Percentiles rank a stretch among this genome's conserved stretches.
phyloP scores from a whole-genome alignment of 2,888 invertebrate species.

The Encarsia formosa region DNA sequence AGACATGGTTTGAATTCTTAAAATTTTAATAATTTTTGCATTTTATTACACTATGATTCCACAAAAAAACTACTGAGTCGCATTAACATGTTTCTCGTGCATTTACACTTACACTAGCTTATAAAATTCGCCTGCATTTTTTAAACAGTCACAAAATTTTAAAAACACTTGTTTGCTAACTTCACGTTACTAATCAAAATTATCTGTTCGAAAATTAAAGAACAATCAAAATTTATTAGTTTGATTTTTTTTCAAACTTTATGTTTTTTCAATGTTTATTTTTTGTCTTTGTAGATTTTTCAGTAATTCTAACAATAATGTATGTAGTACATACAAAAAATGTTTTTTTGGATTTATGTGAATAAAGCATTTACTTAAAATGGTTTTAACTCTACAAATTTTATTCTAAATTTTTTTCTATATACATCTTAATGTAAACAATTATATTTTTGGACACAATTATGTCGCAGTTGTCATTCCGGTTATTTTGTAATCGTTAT shows the following conservation, averaged over 20 bases:
- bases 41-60: too few species aligned
- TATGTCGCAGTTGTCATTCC: slow-evolving; percentile 38
- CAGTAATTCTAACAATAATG: background rate
- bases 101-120: slow-evolving; percentile 4
- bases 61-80: too few species aligned
- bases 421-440: slow-evolving; percentile 45
- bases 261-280: background rate
- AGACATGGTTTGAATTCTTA: too few species aligned
- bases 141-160: slow-evolving; percentile 14
- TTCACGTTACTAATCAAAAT: slow-evolving; percentile 6
- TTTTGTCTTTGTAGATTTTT: background rate
- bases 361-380: slow-evolving; percentile 5
- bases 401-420: slow-evolving; percentile 38
- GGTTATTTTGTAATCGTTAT: too few species aligned
- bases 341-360: background rate
- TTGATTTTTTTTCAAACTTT: background rate
- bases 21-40: too few species aligned
- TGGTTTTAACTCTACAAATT: slow-evolving; percentile 30
- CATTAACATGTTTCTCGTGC: slow-evolving; percentile 9
- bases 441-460: slow-evolving; percentile 44
- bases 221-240: background rate
- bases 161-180: background rate
- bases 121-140: slow-evolving; percentile 22
- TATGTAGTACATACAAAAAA: background rate
- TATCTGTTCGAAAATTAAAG: background rate